Conservation (phyloP, 1,140 invertebrate genomes). For the Drosophila insularis region DNA sequence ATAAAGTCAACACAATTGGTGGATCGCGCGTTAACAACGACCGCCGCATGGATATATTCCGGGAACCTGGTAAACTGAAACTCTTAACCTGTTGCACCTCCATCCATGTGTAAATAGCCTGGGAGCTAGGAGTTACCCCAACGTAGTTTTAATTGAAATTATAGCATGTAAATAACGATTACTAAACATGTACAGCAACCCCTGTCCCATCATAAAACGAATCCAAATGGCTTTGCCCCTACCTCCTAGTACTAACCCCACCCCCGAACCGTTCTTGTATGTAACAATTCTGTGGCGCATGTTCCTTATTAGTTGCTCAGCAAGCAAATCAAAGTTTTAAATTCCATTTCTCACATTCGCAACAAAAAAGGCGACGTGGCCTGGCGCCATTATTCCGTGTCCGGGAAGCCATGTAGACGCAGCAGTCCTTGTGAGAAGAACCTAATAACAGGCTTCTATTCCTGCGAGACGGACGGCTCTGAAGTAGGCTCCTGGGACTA, state of each 20-base stretch:
- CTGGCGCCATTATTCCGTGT: conserved; percentile 90
- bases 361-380: conserved; percentile 80
- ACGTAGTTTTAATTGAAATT: conserved; percentile 22
- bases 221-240: conserved; percentile 32
- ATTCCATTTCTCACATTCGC: conserved; percentile 37
- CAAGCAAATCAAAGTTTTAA: conserved; percentile 24
- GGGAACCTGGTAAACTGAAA: conserved; percentile 82
- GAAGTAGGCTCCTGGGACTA: conserved; percentile 90
- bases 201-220: conserved; percentile 41
- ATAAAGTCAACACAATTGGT: conserved; percentile 81
- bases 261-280: conserved; percentile 21
- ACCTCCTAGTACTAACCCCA: conserved; percentile 51
- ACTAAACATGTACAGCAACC: conserved; percentile 65
- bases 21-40: conserved; percentile 81
- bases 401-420: conserved; percentile 88
- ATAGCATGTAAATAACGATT: conserved; percentile 49
- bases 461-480: conserved; percentile 88
- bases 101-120: conserved; percentile 77
- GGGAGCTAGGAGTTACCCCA: conserved; percentile 17
- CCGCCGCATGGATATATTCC: conserved; percentile 82
- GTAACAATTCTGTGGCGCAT: conserved; percentile 13
- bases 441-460: conserved; percentile 89
- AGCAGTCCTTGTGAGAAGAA: conserved; percentile 88
- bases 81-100: conserved; percentile 81
- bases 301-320: not conserved